Conservation (phyloP, 2,888 invertebrate species). For the Leptogaster cylindrica region DNA sequence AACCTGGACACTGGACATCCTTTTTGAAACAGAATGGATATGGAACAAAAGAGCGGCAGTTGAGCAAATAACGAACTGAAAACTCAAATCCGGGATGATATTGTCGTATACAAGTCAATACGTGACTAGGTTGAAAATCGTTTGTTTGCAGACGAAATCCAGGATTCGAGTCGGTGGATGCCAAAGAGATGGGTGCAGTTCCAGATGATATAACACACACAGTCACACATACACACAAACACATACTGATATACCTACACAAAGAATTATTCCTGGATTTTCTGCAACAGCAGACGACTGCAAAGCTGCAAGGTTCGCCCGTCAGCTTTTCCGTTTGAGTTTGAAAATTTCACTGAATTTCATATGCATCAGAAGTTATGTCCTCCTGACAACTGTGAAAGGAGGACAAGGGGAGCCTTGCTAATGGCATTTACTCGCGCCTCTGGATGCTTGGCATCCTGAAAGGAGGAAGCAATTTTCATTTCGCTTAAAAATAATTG, state of each 20-base stretch:
- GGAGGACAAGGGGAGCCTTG: neutral
- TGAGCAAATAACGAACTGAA: conserved; percentile 41
- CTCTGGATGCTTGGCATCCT: neutral
- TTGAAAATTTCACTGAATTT: conserved; percentile 18
- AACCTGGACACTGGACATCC: conserved; percentile 4
- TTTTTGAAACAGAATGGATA: too few relatives aligned
- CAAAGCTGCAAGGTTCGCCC: neutral
- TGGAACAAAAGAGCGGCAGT: conserved; percentile 26
- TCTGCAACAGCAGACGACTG: neutral
- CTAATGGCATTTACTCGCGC: neutral
- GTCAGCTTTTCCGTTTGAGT: conserved; percentile 16
- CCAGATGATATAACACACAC: conserved; percentile 1
- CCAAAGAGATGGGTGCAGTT: conserved; percentile 1
- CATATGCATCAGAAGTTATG: neutral
- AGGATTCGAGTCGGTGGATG: conserved; percentile 20
- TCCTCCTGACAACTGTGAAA: neutral
- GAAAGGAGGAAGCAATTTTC: conserved; percentile 28
- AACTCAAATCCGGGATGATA: conserved; percentile 42
- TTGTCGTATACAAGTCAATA: conserved; percentile 44
- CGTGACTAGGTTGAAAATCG: conserved; percentile 29
- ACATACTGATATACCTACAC: too few relatives aligned
- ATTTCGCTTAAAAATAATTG: conserved; percentile 34
- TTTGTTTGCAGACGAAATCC: conserved; percentile 16
- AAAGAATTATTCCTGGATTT: too few relatives aligned
- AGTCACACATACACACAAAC: too few relatives aligned